Base-by-base conservation (phyloP, 2,888 invertebrate genomes). In the Tyria jacobaeae region DNA sequence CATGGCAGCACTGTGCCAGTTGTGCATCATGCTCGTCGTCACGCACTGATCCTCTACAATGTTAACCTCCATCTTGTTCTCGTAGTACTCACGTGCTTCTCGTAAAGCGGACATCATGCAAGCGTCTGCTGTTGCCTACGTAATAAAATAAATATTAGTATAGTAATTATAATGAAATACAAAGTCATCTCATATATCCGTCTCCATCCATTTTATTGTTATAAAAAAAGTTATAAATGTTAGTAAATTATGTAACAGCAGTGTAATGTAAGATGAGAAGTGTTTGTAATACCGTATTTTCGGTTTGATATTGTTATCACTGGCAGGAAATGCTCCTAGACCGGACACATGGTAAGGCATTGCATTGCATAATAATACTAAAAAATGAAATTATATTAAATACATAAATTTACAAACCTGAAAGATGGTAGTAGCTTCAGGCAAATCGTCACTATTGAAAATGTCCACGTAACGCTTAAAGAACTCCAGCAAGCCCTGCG, bases 391-490 rank as follows among this genome's bases (percentile, higher is more conserved):
- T 14, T 17, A 17, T 0, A 49, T 4, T 7, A 1, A 17, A 3
- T 12, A 27, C 17, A 25, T 10, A 1, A 15, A 25, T 27, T 9
- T 27, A 54, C 35, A 37, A 21, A 98, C 98, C 94, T 98, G 97
- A 75, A 99, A 95, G 97, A 99, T 99, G 64, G 98, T 98, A 89
- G 99, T 99, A 0, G 99, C 99, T 90, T 99, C 98, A 0, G 99
- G 99, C 70, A 99, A 93, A 84, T 99, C 98, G 82, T 98, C 97
- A 47, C 99, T 99, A 89, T 98, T 98, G 90, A 99, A 99, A 79
- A 99, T 97, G 86, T 97, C 97, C 89, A 99, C 97, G 85, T 99
- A 99, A n/a, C 98, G 97, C 89, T 98, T 98, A 91, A 99, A 99
- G 93, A 99, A 99, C 86, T 98, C 97, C 66, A 99, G 94, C 71